Conservation (phyloP, 2,888 invertebrate species). For the Pinctada fucata region DNA sequence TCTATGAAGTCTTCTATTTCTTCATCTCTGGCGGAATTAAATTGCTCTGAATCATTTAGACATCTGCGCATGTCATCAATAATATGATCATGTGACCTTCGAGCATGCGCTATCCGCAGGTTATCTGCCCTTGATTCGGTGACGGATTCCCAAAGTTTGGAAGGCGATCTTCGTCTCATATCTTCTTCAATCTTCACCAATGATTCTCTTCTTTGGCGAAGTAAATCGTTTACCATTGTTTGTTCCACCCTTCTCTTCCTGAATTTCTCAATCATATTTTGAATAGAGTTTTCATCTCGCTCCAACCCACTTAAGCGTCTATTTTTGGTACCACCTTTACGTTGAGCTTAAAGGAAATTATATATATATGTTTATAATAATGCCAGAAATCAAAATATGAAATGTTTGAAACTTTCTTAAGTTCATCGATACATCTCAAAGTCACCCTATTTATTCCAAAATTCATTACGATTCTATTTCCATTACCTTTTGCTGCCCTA, state of each 20-base stretch:
- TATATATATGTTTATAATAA: background rate
- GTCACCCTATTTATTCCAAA: background rate
- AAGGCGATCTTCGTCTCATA: background rate
- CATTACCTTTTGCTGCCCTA: constrained; percentile 17
- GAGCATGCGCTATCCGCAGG: background rate
- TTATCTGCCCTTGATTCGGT: background rate
- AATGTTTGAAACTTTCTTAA: too few relatives aligned
- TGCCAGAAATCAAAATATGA: background rate
- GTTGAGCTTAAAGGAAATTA: constrained; percentile 8
- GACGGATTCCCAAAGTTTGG: constrained; percentile 11
- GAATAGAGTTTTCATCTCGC: constrained; percentile 3
- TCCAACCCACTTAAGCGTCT: background rate
- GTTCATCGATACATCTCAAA: background rate
- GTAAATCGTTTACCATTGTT: constrained; percentile 17
- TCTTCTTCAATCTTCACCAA: background rate
- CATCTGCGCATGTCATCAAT: background rate
- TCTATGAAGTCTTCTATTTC: background rate
- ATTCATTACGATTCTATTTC: background rate
- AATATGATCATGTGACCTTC: constrained; percentile 4
- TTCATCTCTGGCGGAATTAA: background rate
- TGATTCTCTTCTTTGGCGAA: constrained; percentile 26
- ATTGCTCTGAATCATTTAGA: background rate
- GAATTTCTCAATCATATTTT: constrained; percentile 34
- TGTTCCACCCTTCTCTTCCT: constrained; percentile 28
- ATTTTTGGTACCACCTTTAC: constrained; percentile 7